These are phyloP conservation scores for Saxidomus purpurata DNA, from an alignment of 1,140 invertebrate species.

Conservation along the genomic window DNA sequence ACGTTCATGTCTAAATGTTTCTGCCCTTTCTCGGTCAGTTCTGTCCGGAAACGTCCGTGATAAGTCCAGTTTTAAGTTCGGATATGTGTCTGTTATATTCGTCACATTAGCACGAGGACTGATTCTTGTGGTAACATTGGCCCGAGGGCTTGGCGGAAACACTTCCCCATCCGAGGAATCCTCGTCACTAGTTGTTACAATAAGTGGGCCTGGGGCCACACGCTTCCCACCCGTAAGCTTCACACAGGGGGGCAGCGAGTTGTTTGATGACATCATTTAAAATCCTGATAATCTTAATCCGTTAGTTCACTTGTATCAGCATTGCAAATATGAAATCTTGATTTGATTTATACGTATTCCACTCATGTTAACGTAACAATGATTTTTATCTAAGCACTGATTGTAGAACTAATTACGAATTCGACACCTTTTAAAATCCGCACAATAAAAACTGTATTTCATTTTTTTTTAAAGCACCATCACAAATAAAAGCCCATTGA, in stretches of 20 bases:
- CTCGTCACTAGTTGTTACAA: conserved; percentile 79
- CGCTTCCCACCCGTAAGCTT: conserved; percentile 78
- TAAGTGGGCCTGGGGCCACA: conserved; percentile 80
- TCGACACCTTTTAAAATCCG: too few relatives aligned
- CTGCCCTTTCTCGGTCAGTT: neutral
- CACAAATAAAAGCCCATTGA: neutral
- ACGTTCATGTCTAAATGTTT: conserved; percentile 46
- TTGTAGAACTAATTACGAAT: too few relatives aligned
- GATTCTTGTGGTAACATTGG: conserved; percentile 48
- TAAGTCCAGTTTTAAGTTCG: conserved; percentile 88
- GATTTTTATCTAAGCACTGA: too few relatives aligned
- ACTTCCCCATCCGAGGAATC: conserved; percentile 72
- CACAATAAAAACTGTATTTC: too few relatives aligned
- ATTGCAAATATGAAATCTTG: too few relatives aligned
- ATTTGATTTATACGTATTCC: too few relatives aligned
- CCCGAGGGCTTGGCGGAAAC: conserved; percentile 64
- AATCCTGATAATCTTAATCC: neutral
- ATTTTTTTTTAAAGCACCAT: too few relatives aligned
- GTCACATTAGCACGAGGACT: conserved; percentile 49
- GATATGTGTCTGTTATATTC: conserved; percentile 38
- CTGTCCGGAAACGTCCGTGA: conserved; percentile 95
- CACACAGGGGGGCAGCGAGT: conserved; percentile 51
- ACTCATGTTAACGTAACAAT: too few relatives aligned
- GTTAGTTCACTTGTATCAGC: neutral
- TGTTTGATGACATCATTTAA: conserved; percentile 1